Percentiles rank a stretch among this genome's conserved stretches.
Evolutionary conservation across 2,113 vertebrate species (phyloP).

Genomic region (Pelvicachromis taeniatus): DNA sequence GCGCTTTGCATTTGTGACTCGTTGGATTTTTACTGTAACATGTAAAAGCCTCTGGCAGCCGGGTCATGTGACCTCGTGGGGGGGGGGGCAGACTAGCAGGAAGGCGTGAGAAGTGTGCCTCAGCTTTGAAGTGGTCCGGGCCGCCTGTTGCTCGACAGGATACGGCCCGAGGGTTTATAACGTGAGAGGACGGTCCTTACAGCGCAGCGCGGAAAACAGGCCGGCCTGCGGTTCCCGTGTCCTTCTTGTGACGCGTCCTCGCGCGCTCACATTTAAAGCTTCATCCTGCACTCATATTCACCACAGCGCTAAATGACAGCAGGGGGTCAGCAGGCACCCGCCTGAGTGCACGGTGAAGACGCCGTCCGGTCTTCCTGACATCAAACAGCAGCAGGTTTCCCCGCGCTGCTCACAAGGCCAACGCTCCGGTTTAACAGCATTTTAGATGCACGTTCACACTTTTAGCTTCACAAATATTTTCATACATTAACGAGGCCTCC

Average conservation of each 20-base stretch:
- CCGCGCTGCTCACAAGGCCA: background rate
- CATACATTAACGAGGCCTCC: background rate
- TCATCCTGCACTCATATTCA: background rate
- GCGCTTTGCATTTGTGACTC: background rate
- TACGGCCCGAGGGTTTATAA: background rate
- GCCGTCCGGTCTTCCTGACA: no score
- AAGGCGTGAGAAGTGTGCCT: constrained; percentile 15
- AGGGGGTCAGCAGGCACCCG: no score
- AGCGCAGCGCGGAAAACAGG: background rate
- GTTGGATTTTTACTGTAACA: background rate
- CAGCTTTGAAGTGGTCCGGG: constrained; percentile 11
- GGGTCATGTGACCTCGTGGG: background rate
- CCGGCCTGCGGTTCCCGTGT: background rate
- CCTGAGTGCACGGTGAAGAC: no score
- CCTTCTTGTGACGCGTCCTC: background rate
- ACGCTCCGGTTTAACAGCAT: background rate
- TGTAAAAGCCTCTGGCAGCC: background rate
- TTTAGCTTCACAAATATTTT: background rate
- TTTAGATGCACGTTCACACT: background rate
- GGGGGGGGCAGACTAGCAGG: background rate
- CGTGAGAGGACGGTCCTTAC: background rate
- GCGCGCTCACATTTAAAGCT: background rate
- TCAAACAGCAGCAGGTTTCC: no score
- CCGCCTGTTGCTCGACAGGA: background rate
- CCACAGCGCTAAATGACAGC: rapidly evolving